Conservation (phyloP, 2,113 vertebrate genomes). For the Excalfactoria chinensis region DNA sequence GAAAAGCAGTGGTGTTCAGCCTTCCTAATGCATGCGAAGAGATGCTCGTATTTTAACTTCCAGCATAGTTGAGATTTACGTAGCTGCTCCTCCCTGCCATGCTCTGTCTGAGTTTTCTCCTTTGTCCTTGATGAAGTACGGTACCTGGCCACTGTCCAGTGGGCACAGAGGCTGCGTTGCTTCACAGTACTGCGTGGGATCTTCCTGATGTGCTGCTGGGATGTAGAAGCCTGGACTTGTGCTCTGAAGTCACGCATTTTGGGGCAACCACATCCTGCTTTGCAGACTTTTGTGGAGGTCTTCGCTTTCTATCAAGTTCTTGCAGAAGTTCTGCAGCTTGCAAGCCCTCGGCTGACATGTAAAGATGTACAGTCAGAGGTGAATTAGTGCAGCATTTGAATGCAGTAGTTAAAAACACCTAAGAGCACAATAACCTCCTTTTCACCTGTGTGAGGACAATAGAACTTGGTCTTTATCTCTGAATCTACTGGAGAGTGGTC, state of each 20-base stretch:
- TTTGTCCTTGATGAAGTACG: background rate
- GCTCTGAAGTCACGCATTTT: background rate
- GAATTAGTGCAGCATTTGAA: background rate
- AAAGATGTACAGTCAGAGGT: background rate
- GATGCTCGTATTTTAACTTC: background rate
- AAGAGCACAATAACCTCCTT: conserved; percentile 17
- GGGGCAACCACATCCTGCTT: background rate
- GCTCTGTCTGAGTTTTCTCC: background rate
- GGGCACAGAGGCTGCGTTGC: background rate
- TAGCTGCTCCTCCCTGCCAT: background rate
- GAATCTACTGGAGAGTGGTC: background rate
- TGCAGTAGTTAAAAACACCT: background rate
- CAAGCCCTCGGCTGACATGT: background rate
- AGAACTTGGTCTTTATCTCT: background rate
- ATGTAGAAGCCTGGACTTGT: background rate
- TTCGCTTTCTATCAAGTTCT: background rate
- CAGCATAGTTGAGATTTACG: background rate
- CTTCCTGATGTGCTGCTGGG: background rate
- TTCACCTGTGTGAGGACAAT: background rate
- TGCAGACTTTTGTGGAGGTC: background rate
- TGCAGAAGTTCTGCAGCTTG: background rate
- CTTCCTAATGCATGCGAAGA: background rate
- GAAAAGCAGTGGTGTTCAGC: background rate
- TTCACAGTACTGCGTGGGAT: background rate
- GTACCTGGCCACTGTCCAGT: background rate